phyloP scores from a whole-genome alignment of 2,113 vertebrate species.

The Brachyistius frenatus region DNA sequence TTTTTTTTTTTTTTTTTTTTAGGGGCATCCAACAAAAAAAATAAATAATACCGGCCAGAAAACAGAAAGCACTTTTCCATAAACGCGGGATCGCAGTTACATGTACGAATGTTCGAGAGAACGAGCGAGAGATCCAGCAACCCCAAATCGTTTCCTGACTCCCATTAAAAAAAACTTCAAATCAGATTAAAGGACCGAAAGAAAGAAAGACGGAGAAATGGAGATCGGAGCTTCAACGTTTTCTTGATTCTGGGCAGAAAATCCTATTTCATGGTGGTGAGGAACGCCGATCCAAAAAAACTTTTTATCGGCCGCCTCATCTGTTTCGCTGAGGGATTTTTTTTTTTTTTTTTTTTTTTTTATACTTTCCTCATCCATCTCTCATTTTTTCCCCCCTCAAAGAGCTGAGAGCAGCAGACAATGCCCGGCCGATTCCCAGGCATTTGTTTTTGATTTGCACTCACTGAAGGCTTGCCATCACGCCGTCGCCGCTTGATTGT shows the following conservation, averaged over 20 bases:
- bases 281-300: conserved; percentile 59
- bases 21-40: conserved; percentile 23
- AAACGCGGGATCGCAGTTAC: conserved; percentile 38
- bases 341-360: conserved; percentile 40
- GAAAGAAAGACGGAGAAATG: conserved; percentile 2
- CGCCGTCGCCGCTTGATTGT: conserved; percentile 63
- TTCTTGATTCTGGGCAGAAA: conserved; percentile 72
- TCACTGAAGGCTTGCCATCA: conserved; percentile 53
- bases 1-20: neutral
- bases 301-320: conserved; percentile 66
- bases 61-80: conserved; percentile 29
- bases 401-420: conserved; percentile 44
- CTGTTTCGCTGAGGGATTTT: conserved; percentile 57
- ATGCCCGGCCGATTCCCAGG: conserved; percentile 16
- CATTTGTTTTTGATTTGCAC: conserved; percentile 78
- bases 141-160: conserved; percentile 71
- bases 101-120: conserved; percentile 30
- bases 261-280: conserved; percentile 79
- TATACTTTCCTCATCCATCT: neutral
- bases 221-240: conserved; percentile 37
- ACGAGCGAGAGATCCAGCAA: conserved; percentile 46
- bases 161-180: conserved; percentile 76
- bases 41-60: neutral
- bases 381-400: conserved; percentile 2
- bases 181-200: conserved; percentile 67